Base-by-base conservation (phyloP, 2,113 vertebrate genomes). In the Motacilla tschutschensis region DNA sequence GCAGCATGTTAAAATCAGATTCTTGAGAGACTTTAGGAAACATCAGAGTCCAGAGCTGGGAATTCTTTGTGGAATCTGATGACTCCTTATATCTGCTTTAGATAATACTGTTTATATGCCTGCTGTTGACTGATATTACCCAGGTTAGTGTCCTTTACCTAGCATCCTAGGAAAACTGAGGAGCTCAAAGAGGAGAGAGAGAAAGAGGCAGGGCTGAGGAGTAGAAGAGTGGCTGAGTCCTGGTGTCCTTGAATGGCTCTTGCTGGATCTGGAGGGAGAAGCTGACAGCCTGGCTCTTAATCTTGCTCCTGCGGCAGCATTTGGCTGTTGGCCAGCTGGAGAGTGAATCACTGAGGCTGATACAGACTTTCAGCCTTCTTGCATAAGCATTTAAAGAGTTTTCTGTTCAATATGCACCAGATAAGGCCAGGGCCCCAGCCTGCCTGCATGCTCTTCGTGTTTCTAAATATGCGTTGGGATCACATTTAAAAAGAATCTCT, bases 181-280 rank as follows among this genome's bases (percentile, higher is more conserved):
- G 25, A 40, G 25, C 58, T 78, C 44, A 43, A 85, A 50, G 38
- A 89, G 28, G 0, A 2, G 62, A 53, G 28, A 28, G 67, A 26
- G 31, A 51, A 70, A 21, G 41, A 41, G 53, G 22, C 43, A 71
- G 33, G 22, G 54, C 44, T 46, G 48, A 63, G 72, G 41, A 66
- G 72, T 29, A 58, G 59, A 40, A 70, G 73, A 78, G 50, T 0
- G 0, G 14, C 63, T 46, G 63, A 85, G 80, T 89, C 69, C 26
- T 36, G 8, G 83, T 93, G 88, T 94, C 91, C 88, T 92, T 95
- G 83, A 81, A 62, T 85, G 90, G 90, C 88, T 93, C 62, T 79
- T 65, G 10, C 17, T 91, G 93, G 77, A 83, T 83, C 43, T 38
- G 50, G 83, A 92, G 38, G 65, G n/a, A 78, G 85, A 83, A 60